These are phyloP conservation scores for Megaceryle maxima DNA, from an alignment of 2,113 vertebrate species.

Conservation along the genomic window DNA sequence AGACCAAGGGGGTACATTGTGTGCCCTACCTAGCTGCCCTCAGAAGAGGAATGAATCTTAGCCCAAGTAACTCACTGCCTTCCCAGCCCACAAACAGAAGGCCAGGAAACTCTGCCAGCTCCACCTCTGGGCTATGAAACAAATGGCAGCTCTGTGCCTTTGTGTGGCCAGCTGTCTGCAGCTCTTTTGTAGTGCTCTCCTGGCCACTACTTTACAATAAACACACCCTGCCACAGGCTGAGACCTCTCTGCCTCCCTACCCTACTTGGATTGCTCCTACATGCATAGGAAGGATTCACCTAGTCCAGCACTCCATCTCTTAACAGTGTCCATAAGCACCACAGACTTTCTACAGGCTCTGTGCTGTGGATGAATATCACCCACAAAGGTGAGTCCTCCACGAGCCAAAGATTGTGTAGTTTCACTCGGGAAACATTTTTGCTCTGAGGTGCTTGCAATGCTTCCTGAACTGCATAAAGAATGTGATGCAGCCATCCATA, in stretches of 20 bases:
- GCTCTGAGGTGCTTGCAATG: not conserved
- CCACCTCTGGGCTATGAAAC: not conserved
- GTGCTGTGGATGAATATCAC: not conserved
- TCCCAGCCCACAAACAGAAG: not conserved
- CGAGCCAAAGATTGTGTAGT: rapidly evolving
- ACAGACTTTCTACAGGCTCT: not conserved
- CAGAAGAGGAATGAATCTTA: not conserved
- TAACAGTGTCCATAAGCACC: not conserved
- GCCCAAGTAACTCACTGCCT: not conserved
- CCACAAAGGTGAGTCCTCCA: not conserved
- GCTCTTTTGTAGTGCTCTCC: not conserved
- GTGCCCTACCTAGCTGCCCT: not conserved
- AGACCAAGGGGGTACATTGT: not conserved
- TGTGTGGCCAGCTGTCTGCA: not conserved
- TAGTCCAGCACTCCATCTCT: not conserved
- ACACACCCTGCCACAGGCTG: not conserved
- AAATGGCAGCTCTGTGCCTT: not conserved
- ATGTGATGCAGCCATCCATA: not conserved
- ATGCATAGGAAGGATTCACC: not conserved
- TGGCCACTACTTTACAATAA: rapidly evolving
- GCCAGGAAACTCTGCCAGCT: not conserved
- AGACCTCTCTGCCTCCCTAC: not conserved
- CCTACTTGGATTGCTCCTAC: not conserved
- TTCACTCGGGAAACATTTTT: not conserved
- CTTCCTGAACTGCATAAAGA: not conserved